Evolutionary conservation across 2,797 vertebrate species (phyloP).

Genomic region (Bryconaethiops microstoma): DNA sequence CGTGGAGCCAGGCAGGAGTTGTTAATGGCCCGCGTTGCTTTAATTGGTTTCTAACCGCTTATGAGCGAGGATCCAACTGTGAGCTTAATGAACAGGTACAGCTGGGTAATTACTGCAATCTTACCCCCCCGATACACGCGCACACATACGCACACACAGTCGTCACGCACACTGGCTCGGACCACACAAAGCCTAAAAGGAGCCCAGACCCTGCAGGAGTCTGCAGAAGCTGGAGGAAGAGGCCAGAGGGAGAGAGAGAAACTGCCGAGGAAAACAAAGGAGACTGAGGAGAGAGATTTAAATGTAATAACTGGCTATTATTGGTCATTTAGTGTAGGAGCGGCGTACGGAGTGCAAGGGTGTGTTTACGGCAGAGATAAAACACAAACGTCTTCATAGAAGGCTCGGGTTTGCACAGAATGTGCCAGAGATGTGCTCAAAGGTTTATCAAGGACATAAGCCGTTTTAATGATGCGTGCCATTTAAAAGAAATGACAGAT

Average conservation of each 20-base stretch:
- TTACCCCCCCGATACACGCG: constrained; percentile 77
- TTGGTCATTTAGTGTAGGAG: constrained; percentile 57
- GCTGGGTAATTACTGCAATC: constrained; percentile 99
- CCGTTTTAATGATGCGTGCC: constrained; percentile 7
- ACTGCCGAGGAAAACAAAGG: constrained; percentile 56
- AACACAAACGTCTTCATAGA: constrained; percentile 26
- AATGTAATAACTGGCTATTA: constrained; percentile 60
- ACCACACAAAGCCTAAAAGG: constrained; percentile 59
- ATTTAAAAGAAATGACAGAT: constrained; percentile 12
- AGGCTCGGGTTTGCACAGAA: constrained; percentile 14
- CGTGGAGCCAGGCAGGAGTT: constrained; percentile 69
- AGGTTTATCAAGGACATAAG: constrained; percentile 25
- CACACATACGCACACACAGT: constrained; percentile 33
- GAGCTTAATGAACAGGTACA: constrained; percentile 99
- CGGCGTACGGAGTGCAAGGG: constrained; percentile 29
- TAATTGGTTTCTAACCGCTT: constrained; percentile 97
- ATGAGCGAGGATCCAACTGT: constrained; percentile 94
- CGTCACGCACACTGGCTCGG: constrained; percentile 38
- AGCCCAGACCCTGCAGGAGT: constrained; percentile 57
- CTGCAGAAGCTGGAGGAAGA: constrained; percentile 51
- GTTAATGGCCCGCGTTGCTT: constrained; percentile 97
- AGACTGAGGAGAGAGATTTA: constrained; percentile 56
- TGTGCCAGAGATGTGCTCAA: constrained; percentile 24
- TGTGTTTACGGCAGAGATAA: constrained; percentile 47
- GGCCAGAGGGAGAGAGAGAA: constrained; percentile 44